Conservation (phyloP, 1,140 invertebrate genomes). For the Eueides isabella region DNA sequence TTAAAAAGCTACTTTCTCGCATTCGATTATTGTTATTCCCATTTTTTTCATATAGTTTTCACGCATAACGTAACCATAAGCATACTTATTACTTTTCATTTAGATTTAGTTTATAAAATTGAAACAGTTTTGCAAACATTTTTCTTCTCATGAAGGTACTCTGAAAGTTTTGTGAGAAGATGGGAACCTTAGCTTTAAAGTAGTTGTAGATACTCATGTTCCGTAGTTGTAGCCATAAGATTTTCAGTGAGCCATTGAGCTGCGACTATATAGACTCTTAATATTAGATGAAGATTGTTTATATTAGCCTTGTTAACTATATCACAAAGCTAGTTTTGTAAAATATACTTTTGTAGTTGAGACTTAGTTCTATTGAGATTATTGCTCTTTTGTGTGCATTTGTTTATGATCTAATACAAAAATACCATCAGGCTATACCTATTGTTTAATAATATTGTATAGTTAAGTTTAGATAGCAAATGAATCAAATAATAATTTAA, state of each 20-base stretch:
- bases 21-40: conserved; percentile 39
- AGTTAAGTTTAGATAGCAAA: conserved; percentile 13
- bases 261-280: conserved; percentile 56
- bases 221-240: conserved; percentile 77
- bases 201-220: conserved; percentile 76
- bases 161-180: conserved; percentile 82
- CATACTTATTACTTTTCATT: conserved; percentile 66
- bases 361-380: conserved; percentile 57
- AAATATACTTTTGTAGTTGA: conserved; percentile 62
- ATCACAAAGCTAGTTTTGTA: conserved; percentile 71
- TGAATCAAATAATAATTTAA: conserved; percentile 27
- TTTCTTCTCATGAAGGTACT: conserved; percentile 82
- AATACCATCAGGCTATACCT: background rate
- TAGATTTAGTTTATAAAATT: conserved; percentile 69
- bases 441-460: conserved; percentile 3
- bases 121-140: conserved; percentile 82
- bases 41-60: conserved; percentile 58
- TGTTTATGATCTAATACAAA: background rate
- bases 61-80: conserved; percentile 50
- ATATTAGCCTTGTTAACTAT: conserved; percentile 53
- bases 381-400: conserved; percentile 59
- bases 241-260: conserved; percentile 58
- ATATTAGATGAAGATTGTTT: conserved; percentile 69
- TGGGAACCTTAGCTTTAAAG: conserved; percentile 76
- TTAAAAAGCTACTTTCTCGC: conserved; percentile 48